These are phyloP conservation scores for Julus scanicus DNA, from an alignment of 2,888 invertebrate species.

Conservation along the genomic window DNA sequence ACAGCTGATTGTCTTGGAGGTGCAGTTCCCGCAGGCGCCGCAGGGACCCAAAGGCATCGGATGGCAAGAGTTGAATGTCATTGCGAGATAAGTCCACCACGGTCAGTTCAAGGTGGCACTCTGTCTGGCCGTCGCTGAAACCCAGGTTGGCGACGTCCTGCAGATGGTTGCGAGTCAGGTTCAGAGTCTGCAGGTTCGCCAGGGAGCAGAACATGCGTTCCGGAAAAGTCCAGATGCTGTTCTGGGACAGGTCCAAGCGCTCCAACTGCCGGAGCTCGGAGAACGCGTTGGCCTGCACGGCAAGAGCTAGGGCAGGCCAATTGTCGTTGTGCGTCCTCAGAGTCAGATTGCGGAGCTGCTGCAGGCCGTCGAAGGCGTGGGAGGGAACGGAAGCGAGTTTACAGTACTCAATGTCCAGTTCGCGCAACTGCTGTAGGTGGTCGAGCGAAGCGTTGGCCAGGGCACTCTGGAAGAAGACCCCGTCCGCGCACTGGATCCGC, in stretches of 20 bases:
- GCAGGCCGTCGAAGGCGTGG: constrained; percentile 73
- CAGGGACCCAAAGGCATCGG: constrained; percentile 78
- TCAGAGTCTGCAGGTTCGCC: constrained; percentile 70
- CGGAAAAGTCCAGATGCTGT: constrained; percentile 63
- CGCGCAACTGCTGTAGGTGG: constrained; percentile 76
- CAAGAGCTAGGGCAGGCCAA: constrained; percentile 82
- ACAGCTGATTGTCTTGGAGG: constrained; percentile 85
- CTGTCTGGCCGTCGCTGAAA: constrained; percentile 61
- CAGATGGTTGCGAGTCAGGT: constrained; percentile 80
- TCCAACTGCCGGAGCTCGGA: constrained; percentile 82
- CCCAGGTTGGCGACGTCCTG: constrained; percentile 83
- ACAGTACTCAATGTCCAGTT: constrained; percentile 80
- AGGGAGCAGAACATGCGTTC: constrained; percentile 60
- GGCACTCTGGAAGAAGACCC: constrained; percentile 82
- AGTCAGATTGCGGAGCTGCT: constrained; percentile 75
- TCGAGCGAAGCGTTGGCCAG: constrained; percentile 64
- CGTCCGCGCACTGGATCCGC: constrained; percentile 82
- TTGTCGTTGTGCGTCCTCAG: constrained; percentile 81
- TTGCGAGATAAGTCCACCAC: constrained; percentile 78
- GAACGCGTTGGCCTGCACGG: constrained; percentile 79
- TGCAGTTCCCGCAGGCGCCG: constrained; percentile 82
- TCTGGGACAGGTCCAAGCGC: constrained; percentile 79
- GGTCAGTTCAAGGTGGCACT: constrained; percentile 63
- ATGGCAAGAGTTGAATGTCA: constrained; percentile 77
- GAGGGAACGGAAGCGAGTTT: constrained; percentile 68